Base-by-base conservation (phyloP, 1,140 invertebrate genomes). In the Acromyrmex heyeri region DNA sequence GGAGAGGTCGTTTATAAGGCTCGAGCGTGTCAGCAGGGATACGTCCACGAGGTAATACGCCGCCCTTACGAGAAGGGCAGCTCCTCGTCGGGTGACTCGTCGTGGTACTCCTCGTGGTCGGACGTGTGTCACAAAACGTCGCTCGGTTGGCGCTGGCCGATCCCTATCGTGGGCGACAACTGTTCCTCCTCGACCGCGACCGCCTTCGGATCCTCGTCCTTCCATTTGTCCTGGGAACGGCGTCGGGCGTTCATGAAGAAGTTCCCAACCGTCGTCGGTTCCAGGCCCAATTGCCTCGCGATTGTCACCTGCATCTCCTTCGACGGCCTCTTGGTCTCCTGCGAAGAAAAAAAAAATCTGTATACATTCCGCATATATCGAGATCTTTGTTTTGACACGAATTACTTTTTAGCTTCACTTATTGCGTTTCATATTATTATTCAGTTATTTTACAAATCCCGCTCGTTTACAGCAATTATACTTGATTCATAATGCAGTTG, bases 231-330 rank as follows among this genome's bases (percentile, higher is more conserved):
- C 97, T 99, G 99, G 3, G 99, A 99, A 76, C 99, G 96, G 90
- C 99, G 97, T 73, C 99, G 96, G 38, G 99, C 99, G 95, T 99
- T 99, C 99, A 99, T 99, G 96, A 99, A 99, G 96, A 99, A 99
- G 95, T 99, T 99, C 44, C 99, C 99, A 21, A 99, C 99, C 21
- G 99, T 99, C 55, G 99, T 99, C 27, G 99, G 98, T 95, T 99
- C 99, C 79, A 99, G 96, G 87, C 99, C 99, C 90, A 99, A 96
- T 94, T 99, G 99, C 90, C 99, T 96, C 48, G 99, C 99, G 96
- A 99, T 99, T 88, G 99, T 99, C 90, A 99, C 98, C 96, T 99
- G 99, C 99, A 99, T 99, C 96, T 99, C 99, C 96, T 99, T 99
- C 88, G 99, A 99, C 88, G 99, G 99, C 95, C 99, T 97, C 95